Conservation (phyloP, 2,888 invertebrate species). For the Acrobasis suavella region DNA sequence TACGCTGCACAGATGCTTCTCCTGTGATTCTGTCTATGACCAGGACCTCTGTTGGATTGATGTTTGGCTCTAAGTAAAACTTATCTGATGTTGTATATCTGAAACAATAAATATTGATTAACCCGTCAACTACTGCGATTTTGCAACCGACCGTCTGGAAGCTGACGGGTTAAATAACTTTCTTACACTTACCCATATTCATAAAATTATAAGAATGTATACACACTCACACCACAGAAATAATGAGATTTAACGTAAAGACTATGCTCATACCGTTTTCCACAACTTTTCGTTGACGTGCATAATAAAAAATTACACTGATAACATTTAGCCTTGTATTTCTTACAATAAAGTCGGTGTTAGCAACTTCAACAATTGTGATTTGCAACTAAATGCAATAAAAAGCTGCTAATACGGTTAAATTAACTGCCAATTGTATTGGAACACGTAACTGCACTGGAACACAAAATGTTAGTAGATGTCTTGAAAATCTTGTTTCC, state of each 20-base stretch:
- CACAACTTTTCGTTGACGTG: too few relatives aligned
- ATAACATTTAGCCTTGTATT: neutral
- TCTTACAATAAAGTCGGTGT: neutral
- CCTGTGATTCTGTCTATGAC: conserved; percentile 92
- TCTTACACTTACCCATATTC: too few relatives aligned
- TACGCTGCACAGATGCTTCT: conserved; percentile 87
- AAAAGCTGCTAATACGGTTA: neutral
- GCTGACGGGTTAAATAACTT: too few relatives aligned
- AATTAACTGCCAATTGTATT: conserved; percentile 1
- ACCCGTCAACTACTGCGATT: too few relatives aligned
- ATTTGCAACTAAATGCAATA: neutral
- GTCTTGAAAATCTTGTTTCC: neutral
- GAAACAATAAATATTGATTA: conserved; percentile 43
- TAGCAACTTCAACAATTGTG: neutral
- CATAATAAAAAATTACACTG: neutral
- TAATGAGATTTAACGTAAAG: too few relatives aligned
- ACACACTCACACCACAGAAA: too few relatives aligned
- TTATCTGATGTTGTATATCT: conserved; percentile 95
- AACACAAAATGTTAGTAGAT: neutral
- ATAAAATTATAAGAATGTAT: too few relatives aligned
- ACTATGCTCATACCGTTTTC: too few relatives aligned
- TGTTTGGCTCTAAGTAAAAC: conserved; percentile 92
- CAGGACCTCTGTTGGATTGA: conserved; percentile 87
- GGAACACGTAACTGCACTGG: neutral
- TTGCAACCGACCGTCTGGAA: too few relatives aligned